Evolutionary conservation across 2,888 invertebrate genomes (phyloP).

Genomic region (Liopterus haemorrhoidalis): DNA sequence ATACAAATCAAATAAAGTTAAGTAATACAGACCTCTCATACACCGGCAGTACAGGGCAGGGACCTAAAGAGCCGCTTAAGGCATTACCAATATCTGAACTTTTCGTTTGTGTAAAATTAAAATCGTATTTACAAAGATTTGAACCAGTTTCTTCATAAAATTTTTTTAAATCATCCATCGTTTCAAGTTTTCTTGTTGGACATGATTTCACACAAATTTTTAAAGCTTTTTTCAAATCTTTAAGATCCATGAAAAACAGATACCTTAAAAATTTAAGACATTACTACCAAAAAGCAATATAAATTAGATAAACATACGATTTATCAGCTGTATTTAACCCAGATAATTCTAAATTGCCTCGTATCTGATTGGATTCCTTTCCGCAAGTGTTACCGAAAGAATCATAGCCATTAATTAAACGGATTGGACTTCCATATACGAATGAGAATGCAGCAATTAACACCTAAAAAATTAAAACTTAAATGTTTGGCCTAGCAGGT

Average conservation of each 20-base stretch:
- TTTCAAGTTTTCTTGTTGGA: slow-evolving; percentile 61
- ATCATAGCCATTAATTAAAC: slow-evolving; percentile 86
- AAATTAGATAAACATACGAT: slow-evolving; percentile 45
- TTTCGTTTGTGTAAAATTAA: slow-evolving; percentile 51
- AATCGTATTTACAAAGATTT: slow-evolving; percentile 70
- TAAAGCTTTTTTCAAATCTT: slow-evolving; percentile 66
- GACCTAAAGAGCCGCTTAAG: slow-evolving; percentile 54
- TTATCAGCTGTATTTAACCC: slow-evolving; percentile 75
- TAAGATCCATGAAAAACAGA: slow-evolving; percentile 78
- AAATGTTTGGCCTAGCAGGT: slow-evolving; percentile 14
- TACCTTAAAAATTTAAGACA: slow-evolving; percentile 46
- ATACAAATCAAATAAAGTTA: slow-evolving; percentile 2
- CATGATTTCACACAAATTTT: slow-evolving; percentile 89
- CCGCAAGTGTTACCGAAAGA: slow-evolving; percentile 95
- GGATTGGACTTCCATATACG: slow-evolving; percentile 78
- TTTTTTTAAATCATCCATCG: slow-evolving; percentile 60
- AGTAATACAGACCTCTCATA: slow-evolving; percentile 55
- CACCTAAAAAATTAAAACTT: slow-evolving; percentile 52
- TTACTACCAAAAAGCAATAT: slow-evolving; percentile 11
- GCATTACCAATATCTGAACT: slow-evolving; percentile 34
- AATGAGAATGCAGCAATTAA: slow-evolving; percentile 80
- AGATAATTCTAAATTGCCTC: slow-evolving; percentile 66
- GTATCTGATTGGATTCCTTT: slow-evolving; percentile 67
- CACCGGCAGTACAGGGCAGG: slow-evolving; percentile 75
- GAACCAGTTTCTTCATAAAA: slow-evolving; percentile 70